phyloP scores from a whole-genome alignment of 2,888 invertebrate genomes.

The Geotrupes spiniger region DNA sequence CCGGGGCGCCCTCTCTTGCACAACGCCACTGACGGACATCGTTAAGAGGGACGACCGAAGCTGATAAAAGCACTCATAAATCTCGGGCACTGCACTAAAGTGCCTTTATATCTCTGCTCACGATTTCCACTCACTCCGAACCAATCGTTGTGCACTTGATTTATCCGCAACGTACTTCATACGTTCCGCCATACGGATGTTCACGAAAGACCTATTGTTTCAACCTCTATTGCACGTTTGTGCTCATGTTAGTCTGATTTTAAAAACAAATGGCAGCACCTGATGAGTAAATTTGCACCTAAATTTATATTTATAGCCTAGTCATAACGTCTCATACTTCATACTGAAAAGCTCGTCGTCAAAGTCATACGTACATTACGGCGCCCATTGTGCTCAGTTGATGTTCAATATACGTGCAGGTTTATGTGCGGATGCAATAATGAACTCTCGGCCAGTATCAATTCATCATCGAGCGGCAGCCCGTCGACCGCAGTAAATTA shows the following conservation, averaged over 20 bases:
- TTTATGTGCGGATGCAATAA: no score
- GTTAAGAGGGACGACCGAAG: slow-evolving; percentile 43
- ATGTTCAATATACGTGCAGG: no score
- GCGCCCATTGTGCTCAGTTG: no score
- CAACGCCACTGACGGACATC: slow-evolving; percentile 41
- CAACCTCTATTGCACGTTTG: background rate
- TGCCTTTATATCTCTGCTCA: slow-evolving; percentile 43
- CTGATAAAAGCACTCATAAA: slow-evolving; percentile 48
- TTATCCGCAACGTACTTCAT: background rate
- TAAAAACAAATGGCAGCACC: no score
- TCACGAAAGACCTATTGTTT: background rate
- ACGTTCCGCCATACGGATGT: background rate
- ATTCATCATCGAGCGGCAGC: no score
- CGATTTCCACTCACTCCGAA: slow-evolving; percentile 40
- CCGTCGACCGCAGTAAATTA: no score
- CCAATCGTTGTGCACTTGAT: slow-evolving; percentile 15
- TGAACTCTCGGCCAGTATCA: no score
- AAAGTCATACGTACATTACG: no score
- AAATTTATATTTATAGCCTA: no score
- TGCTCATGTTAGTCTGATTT: background rate
- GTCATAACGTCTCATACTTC: no score
- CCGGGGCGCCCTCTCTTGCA: slow-evolving; percentile 32
- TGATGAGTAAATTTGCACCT: no score
- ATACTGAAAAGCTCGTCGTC: no score
- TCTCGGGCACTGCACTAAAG: slow-evolving; percentile 40